Conservation (phyloP, 2,113 vertebrate species). For the Azemiops feae region DNA sequence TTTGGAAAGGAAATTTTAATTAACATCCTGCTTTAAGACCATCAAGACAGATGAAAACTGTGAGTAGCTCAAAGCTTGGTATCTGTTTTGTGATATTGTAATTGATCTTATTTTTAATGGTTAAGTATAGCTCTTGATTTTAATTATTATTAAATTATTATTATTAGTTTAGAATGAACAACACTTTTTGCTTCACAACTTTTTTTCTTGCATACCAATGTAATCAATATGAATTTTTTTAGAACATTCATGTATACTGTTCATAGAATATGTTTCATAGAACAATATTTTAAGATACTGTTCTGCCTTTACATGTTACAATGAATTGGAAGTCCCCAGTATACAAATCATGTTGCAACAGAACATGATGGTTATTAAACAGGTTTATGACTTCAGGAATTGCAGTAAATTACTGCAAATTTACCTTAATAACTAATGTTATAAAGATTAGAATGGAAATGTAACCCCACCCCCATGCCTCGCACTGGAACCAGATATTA, state of each 20-base stretch:
- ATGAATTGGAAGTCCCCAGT: neutral
- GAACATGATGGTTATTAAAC: neutral
- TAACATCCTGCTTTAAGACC: neutral
- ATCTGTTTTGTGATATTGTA: neutral
- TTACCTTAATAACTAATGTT: neutral
- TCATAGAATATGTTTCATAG: neutral
- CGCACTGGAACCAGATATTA: no score
- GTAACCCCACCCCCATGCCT: no score
- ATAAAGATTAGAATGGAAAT: neutral
- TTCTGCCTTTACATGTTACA: neutral
- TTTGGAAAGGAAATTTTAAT: neutral
- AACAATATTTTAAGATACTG: neutral
- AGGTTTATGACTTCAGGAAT: neutral
- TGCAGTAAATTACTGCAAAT: neutral
- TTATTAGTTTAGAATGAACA: neutral
- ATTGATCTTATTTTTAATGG: neutral
- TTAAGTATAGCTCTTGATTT: slow-evolving; percentile 18
- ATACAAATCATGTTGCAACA: neutral
- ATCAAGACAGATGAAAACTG: neutral
- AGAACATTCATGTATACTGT: neutral
- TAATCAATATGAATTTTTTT: neutral
- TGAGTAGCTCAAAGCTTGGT: slow-evolving; percentile 27
- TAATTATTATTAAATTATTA: neutral
- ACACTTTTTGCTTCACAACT: neutral
- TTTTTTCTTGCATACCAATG: neutral